phyloP scores from a whole-genome alignment of 2,888 invertebrate species.

The Diarsia dahlii region DNA sequence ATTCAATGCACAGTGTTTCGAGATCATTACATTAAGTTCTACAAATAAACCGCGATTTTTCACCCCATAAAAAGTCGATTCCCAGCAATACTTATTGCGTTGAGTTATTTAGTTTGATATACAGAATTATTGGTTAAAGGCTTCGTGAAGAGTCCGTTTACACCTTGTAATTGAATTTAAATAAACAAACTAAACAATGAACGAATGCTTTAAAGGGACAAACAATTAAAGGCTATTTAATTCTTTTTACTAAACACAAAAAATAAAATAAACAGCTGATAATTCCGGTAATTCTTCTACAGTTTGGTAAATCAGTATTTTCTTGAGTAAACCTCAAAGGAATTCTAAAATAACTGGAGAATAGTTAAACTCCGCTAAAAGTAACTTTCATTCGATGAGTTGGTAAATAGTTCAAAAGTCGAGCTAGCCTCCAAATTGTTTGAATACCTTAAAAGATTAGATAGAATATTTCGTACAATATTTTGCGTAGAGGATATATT shows the following conservation, averaged over 20 bases:
- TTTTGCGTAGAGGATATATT: constrained; percentile 13
- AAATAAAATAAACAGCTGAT: constrained; percentile 31
- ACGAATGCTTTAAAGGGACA: constrained; percentile 49
- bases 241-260: constrained; percentile 45
- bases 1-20: neutral
- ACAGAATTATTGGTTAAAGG: neutral
- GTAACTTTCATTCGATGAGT: constrained; percentile 32
- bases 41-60: neutral
- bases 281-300: constrained; percentile 45
- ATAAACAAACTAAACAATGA: constrained; percentile 41
- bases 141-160: neutral
- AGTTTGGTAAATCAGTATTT: constrained; percentile 53
- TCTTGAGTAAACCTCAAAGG: constrained; percentile 22
- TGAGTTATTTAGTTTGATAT: neutral
- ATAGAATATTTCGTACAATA: constrained; percentile 21
- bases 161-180: constrained; percentile 9
- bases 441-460: constrained; percentile 14
- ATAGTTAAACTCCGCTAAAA: constrained; percentile 16
- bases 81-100: neutral
- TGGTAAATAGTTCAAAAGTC: constrained; percentile 38
- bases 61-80: neutral
- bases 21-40: neutral
- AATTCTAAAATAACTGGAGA: constrained; percentile 22
- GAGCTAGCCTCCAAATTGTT: constrained; percentile 27
- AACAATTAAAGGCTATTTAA: constrained; percentile 45